Evolutionary conservation across 2,113 vertebrate species (phyloP), one percentile per base, ranked within the genome.

Genomic region (Colistium nudipinnis): DNA sequence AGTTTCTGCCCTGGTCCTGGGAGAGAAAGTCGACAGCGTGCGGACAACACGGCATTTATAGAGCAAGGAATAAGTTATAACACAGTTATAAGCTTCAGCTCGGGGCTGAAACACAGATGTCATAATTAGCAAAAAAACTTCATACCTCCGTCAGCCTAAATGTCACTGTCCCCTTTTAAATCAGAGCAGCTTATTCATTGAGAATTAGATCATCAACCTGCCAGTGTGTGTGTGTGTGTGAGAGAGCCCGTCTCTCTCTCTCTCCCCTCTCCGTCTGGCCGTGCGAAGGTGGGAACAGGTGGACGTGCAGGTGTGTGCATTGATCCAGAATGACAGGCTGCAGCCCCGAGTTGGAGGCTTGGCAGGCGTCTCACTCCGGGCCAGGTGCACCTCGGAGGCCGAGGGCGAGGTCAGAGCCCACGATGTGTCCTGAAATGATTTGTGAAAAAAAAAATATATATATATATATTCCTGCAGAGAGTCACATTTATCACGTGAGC

Each of bases 261-360:
- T 33, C 38, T 22, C 12, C 27, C 4, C 53, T 19, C 35, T 25
- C 43, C 14, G 27, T 36, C 10, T 71, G 27, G 19, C 48, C 2
- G 7, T 59, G 63, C 76, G 82, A 84, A 62, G 66, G 62, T 5
- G 45, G 48, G 66, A 81, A 85, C 87, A 89, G 85, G 89, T 89
- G 83, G 82, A 74, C 59, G 72, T 78, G 70, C 87, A 89, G 87
- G 84, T 90, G 90, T 69, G 80, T 41, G 62, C 84, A 87, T 77
- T 89, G 87, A 91, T 87, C 84, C 78, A 73, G 65, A 85, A 71
- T 89, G 90, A 89, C 88, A 88, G 82, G 80, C 35, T 65, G 80
- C 82, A 83, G 86, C 85, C 83, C 81, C 72, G 76, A 83, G 80
- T 85, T 73, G 27, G 78, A 53, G 43, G 75, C 70, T 83, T 90